These are phyloP conservation scores for Tetragnatha versicolor DNA, from an alignment of 1,140 invertebrate species.

Conservation along the genomic window DNA sequence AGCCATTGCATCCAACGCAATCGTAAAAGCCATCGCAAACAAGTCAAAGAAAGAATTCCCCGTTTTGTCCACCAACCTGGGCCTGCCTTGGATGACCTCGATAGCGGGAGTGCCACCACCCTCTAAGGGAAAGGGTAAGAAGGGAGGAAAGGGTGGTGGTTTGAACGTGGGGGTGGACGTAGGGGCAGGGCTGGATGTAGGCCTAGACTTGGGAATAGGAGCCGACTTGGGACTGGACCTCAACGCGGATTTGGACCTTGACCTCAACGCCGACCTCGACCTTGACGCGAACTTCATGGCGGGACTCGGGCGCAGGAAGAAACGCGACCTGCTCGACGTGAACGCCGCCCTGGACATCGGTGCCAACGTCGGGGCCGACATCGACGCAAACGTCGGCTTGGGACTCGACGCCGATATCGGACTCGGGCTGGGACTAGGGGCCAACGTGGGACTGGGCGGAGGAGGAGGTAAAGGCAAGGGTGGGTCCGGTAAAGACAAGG, in stretches of 20 bases:
- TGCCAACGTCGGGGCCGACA: constrained; percentile 21
- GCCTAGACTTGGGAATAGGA: background rate
- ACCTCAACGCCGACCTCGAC: constrained; percentile 3
- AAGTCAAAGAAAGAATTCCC: background rate
- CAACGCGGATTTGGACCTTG: constrained; percentile 3
- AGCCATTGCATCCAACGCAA: constrained; percentile 39
- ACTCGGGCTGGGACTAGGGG: background rate
- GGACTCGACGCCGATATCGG: background rate
- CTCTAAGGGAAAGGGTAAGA: background rate
- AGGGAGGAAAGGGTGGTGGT: background rate
- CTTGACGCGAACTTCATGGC: background rate
- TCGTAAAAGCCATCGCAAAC: constrained; percentile 3
- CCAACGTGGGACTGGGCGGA: background rate
- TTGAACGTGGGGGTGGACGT: background rate
- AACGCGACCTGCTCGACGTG: background rate
- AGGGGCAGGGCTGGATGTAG: constrained; percentile 1
- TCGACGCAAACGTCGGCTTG: background rate
- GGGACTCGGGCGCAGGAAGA: background rate
- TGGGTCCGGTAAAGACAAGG: background rate
- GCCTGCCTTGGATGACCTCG: constrained; percentile 33
- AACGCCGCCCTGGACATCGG: constrained; percentile 1
- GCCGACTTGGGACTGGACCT: background rate
- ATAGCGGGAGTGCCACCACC: background rate
- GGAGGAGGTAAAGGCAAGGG: background rate
- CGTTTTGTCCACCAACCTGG: background rate